Conservation (phyloP, 2,797 vertebrate species). For the Megalops cyprinoides region DNA sequence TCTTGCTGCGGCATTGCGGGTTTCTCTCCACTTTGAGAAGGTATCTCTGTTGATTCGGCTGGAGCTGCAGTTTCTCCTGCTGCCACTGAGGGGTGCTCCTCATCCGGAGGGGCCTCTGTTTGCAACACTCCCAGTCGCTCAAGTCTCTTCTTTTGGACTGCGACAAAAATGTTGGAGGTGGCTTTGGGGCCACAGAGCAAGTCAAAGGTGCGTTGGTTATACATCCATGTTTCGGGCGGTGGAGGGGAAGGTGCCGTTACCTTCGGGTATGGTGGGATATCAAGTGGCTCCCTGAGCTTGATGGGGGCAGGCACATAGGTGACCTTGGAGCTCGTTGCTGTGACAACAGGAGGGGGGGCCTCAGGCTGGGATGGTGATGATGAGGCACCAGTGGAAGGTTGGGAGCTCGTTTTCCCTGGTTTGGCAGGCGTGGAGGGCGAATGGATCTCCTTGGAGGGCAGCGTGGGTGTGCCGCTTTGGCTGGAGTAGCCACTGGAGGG, state of each 20-base stretch:
- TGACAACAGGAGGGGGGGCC: constrained; percentile 21
- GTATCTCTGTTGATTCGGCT: constrained; percentile 39
- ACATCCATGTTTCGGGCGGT: constrained; percentile 81
- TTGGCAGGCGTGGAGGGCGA: constrained; percentile 15
- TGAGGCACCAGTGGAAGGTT: constrained; percentile 64
- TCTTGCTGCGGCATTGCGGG: constrained; percentile 25
- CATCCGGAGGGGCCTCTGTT: constrained; percentile 55
- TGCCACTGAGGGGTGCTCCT: constrained; percentile 36
- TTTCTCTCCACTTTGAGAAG: constrained; percentile 25
- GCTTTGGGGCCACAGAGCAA: constrained; percentile 73
- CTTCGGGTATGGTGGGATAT: constrained; percentile 88
- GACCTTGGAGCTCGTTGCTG: neutral
- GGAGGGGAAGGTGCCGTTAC: constrained; percentile 87
- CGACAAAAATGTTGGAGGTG: constrained; percentile 59
- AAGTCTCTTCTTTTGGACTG: constrained; percentile 65
- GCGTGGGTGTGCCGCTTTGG: constrained; percentile 78
- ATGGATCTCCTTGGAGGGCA: constrained; percentile 63
- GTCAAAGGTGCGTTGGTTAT: constrained; percentile 68
- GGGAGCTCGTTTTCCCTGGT: constrained; percentile 43
- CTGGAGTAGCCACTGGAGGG: constrained; percentile 90
- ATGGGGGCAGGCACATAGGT: constrained; percentile 56
- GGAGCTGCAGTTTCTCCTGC: constrained; percentile 34
- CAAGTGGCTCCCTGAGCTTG: constrained; percentile 72
- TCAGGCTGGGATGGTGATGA: neutral
- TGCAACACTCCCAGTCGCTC: constrained; percentile 60